phyloP scores from a whole-genome alignment of 2,113 vertebrate genomes.

The Passer domesticus region DNA sequence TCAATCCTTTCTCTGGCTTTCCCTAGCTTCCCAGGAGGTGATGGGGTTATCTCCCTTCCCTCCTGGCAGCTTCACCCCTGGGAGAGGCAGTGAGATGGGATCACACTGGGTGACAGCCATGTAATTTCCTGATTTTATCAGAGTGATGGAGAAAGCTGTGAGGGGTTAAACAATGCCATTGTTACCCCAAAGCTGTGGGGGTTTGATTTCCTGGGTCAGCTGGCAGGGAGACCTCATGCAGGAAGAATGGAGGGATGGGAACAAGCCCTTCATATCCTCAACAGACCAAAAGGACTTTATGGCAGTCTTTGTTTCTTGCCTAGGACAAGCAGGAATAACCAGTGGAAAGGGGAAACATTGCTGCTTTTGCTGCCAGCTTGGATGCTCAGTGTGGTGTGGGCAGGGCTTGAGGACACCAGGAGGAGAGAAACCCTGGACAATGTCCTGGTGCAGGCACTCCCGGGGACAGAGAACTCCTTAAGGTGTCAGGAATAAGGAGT shows the following conservation, averaged over 20 bases:
- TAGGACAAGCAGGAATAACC: neutral
- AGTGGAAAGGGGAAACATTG: neutral
- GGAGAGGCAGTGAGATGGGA: neutral
- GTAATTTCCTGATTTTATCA: neutral
- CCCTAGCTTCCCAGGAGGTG: neutral
- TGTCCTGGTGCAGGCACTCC: neutral
- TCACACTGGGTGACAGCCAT: rapidly evolving
- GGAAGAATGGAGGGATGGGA: neutral
- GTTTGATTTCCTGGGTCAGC: neutral
- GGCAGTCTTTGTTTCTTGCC: neutral
- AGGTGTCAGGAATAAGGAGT: neutral
- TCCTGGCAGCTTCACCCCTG: neutral
- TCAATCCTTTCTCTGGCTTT: neutral
- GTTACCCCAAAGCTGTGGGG: neutral
- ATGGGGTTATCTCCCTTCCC: neutral
- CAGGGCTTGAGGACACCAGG: neutral
- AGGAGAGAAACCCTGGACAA: neutral
- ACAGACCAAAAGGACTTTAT: neutral
- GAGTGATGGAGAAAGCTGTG: neutral
- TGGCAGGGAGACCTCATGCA: neutral
- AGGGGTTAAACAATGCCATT: neutral
- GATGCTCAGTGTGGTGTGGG: neutral
- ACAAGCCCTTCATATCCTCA: neutral
- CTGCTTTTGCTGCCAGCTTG: neutral
- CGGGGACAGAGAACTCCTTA: neutral